Percentiles rank a stretch among this genome's conserved stretches.
Evolutionary conservation across 2,888 invertebrate genomes (phyloP).

Genomic region (Vanessa cardui): DNA sequence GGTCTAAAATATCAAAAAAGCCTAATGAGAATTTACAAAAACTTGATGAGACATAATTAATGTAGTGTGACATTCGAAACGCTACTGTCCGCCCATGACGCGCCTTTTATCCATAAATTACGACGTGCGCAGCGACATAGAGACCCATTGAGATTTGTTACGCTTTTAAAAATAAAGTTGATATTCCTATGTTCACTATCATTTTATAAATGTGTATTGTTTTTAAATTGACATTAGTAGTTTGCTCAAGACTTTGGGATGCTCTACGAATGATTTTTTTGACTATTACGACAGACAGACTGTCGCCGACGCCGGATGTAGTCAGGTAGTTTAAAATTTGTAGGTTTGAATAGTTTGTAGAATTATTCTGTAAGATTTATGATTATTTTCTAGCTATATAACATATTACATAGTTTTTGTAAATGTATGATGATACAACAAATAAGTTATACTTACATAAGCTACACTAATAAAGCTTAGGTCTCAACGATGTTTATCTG

Average conservation of each 20-base stretch:
- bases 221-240: conserved; percentile 49
- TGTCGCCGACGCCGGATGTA: conserved; percentile 67
- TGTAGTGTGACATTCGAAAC: conserved; percentile 65
- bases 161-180: conserved; percentile 25
- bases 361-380: background rate
- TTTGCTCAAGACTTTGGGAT: conserved; percentile 40
- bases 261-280: conserved; percentile 40
- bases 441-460: too few relatives aligned
- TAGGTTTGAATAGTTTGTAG: background rate
- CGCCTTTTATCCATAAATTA: conserved; percentile 62
- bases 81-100: conserved; percentile 61
- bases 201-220: conserved; percentile 25
- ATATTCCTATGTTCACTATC: conserved; percentile 22
- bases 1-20: conserved; percentile 27
- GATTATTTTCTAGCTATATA: background rate
- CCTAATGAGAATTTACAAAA: conserved; percentile 34
- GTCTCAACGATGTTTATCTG: too few relatives aligned
- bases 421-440: too few relatives aligned
- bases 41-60: conserved; percentile 55
- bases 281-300: conserved; percentile 55
- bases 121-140: conserved; percentile 12
- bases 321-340: conserved; percentile 31
- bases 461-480: too few relatives aligned
- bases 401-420: background rate
- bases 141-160: conserved; percentile 10